Evolutionary conservation across 2,113 vertebrate species (phyloP), one percentile per base, ranked within the genome.

Genomic region (Noctilio leporinus): DNA sequence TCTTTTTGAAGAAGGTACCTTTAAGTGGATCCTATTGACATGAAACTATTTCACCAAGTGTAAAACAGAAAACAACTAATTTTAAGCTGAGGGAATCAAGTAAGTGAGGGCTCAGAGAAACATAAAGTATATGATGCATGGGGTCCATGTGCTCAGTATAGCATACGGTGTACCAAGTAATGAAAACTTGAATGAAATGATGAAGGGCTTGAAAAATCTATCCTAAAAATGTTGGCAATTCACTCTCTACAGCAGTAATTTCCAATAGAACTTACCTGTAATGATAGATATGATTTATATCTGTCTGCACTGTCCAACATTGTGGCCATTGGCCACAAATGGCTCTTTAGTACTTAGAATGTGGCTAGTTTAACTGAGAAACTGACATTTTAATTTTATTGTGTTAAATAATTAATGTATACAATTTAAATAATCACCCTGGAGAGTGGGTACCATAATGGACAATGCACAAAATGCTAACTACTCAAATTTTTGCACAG

Each of bases 11-110:
- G n/a, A 95, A 93, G 19, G 4, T 45, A 2, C 38, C 45, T 70
- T 85, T 83, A 95, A 69, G 40, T 80, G 45, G 57, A 40, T 30
- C 35, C n/a, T 80, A 16, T 49, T 83, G 57, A 43, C 62, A 75
- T n/a, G 33, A 5, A 45, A 86, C 55, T 96, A 91, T 80, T 75
- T 91, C 40, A 70, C 26, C 64, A 82, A 83, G 45, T 70, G 20
- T 30, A 93, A 88, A 96, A 94, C 30, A 88, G 22, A 81, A 14
- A 59, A 91, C n/a, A 89, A 77, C 16, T 53, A 86, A 93, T 80
- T 88, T n/a, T 80, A 70, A 89, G 4, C 33, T 82, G 35, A 85
- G 17, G 19, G 38, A 96, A 69, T 91, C 35, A 94, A 89, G 17
- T 35, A 89, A 82, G 4, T n/a, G 72, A 53, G 49, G 43, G 24